phyloP scores from a whole-genome alignment of 2,797 vertebrate species.

The Pachyuromys duprasi region DNA sequence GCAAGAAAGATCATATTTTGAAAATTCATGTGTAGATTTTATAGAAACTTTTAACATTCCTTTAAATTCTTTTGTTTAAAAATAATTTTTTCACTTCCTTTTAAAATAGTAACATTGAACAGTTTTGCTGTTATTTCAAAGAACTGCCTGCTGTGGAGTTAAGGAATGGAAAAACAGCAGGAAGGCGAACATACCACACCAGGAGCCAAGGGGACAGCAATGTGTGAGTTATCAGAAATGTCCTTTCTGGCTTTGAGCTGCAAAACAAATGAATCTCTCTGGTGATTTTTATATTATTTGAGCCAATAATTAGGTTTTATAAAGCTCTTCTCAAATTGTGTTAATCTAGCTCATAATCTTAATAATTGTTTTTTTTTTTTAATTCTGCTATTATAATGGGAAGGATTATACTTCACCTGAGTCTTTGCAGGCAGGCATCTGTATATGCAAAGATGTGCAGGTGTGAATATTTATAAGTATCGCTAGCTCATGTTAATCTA shows the following conservation, averaged over 20 bases:
- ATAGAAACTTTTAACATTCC: conserved; percentile 25
- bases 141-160: conserved; percentile 97
- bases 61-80: conserved; percentile 40
- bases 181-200: conserved; percentile 97
- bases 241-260: conserved; percentile 39
- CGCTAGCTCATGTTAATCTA: conserved; percentile 5
- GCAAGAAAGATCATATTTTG: conserved; percentile 28
- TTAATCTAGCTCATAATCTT: conserved; percentile 19
- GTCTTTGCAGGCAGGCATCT: not conserved
- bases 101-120: conserved; percentile 94
- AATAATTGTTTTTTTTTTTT: not conserved
- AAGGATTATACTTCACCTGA: not conserved
- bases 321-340: not conserved
- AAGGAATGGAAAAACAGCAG: conserved; percentile 97
- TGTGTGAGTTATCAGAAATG: conserved; percentile 92
- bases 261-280: not conserved
- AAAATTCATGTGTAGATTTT: conserved; percentile 30
- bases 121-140: conserved; percentile 99
- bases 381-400: not conserved
- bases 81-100: conserved; percentile 71
- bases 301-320: not conserved
- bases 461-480: not conserved
- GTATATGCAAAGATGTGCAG: not conserved
- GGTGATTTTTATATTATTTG: not conserved
- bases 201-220: conserved; percentile 98